Conservation (phyloP, 2,113 vertebrate species). For the Crotalus tigris region DNA sequence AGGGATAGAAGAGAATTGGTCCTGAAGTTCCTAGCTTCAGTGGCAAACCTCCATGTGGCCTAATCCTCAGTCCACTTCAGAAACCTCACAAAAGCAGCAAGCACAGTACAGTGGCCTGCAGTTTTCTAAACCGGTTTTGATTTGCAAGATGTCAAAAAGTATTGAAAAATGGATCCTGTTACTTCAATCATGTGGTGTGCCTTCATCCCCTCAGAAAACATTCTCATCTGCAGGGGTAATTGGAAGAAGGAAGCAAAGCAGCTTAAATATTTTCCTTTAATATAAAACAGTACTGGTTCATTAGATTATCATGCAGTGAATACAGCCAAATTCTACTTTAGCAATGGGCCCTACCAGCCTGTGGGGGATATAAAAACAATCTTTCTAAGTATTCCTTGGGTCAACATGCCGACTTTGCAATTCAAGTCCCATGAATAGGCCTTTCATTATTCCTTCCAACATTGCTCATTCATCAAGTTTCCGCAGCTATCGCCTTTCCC, state of each 20-base stretch:
- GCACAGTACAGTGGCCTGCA: background rate
- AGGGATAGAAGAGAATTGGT: background rate
- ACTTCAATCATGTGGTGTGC: background rate
- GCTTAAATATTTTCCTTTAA: background rate
- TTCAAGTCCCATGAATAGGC: background rate
- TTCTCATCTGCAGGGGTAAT: background rate
- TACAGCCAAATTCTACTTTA: background rate
- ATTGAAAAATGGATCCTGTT: background rate
- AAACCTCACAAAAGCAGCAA: background rate
- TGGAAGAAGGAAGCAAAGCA: background rate
- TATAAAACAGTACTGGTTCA: background rate
- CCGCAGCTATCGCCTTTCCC: background rate
- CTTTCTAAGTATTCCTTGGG: background rate
- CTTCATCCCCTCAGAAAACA: background rate
- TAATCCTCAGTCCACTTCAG: background rate
- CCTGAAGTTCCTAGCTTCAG: background rate
- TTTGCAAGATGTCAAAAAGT: background rate
- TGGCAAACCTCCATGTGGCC: background rate
- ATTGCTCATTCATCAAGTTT: background rate
- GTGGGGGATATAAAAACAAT: background rate
- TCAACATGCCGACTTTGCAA: background rate
- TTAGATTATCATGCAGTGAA: background rate
- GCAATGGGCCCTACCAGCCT: background rate
- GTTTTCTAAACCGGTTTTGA: background rate
- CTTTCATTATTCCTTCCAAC: conserved; percentile 6